These are phyloP conservation scores for Speoplatyrhinus poulsoni DNA, from an alignment of 2,113 vertebrate genomes.

Conservation along the genomic window DNA sequence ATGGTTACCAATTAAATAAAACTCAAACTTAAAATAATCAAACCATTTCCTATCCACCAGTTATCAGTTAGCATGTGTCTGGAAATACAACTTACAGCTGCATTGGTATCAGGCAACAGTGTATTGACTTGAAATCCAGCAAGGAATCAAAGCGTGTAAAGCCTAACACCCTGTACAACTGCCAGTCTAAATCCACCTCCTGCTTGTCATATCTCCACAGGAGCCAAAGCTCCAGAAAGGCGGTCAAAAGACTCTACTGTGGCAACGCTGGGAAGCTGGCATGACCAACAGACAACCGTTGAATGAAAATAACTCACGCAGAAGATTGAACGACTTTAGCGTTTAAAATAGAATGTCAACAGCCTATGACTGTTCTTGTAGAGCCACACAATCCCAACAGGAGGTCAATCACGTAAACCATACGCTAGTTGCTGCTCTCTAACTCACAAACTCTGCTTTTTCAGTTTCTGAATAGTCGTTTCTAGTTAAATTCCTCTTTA, in stretches of 20 bases:
- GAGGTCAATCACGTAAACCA: neutral
- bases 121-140: neutral
- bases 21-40: too few relatives aligned
- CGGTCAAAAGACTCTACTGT: slow-evolving; percentile 61
- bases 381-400: neutral
- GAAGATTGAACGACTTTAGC: neutral
- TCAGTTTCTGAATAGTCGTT: neutral
- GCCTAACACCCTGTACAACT: neutral
- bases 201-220: slow-evolving; percentile 48
- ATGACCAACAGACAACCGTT: slow-evolving; percentile 52
- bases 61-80: too few relatives aligned
- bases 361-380: neutral
- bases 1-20: too few relatives aligned
- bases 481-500: slow-evolving; percentile 6
- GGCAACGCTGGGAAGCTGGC: slow-evolving; percentile 73
- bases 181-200: slow-evolving; percentile 40
- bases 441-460: slow-evolving; percentile 15
- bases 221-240: slow-evolving; percentile 47
- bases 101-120: neutral
- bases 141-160: neutral
- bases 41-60: too few relatives aligned
- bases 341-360: neutral
- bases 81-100: too few relatives aligned
- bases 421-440: slow-evolving; percentile 1
- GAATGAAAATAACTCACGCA: slow-evolving; percentile 44